Evolutionary conservation across 2,113 vertebrate genomes (phyloP).

Genomic region (Heterotis niloticus): DNA sequence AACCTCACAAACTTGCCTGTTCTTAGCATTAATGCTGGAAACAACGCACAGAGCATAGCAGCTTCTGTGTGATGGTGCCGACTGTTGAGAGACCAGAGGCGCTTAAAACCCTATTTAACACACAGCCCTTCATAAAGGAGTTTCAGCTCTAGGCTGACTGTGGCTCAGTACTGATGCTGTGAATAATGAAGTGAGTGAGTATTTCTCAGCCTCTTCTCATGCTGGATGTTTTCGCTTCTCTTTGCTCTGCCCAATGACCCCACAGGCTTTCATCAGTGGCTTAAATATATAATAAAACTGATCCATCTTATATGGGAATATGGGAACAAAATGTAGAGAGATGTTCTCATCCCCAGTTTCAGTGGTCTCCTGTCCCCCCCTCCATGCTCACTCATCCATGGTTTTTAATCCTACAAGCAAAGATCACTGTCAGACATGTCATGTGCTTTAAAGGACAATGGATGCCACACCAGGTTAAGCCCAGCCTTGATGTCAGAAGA

Average conservation of each 20-base stretch:
- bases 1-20: neutral
- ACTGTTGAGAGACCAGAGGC: too few species aligned
- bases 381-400: slow-evolving; percentile 1
- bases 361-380: neutral
- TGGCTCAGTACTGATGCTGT: too few species aligned
- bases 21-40: neutral
- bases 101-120: too few species aligned
- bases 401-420: neutral
- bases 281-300: neutral
- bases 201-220: too few species aligned
- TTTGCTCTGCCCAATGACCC: too few species aligned
- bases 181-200: too few species aligned
- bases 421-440: slow-evolving; percentile 1
- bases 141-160: too few species aligned
- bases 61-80: too few species aligned
- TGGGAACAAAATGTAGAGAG: neutral
- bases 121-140: too few species aligned
- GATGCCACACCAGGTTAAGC: neutral
- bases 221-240: too few species aligned
- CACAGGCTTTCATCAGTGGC: neutral
- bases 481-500: neutral
- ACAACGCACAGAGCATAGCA: too few species aligned
- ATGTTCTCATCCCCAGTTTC: neutral
- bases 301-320: too few species aligned
- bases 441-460: neutral